Conservation (phyloP, 1,140 invertebrate species). For the Acyrthosiphon pisum region DNA sequence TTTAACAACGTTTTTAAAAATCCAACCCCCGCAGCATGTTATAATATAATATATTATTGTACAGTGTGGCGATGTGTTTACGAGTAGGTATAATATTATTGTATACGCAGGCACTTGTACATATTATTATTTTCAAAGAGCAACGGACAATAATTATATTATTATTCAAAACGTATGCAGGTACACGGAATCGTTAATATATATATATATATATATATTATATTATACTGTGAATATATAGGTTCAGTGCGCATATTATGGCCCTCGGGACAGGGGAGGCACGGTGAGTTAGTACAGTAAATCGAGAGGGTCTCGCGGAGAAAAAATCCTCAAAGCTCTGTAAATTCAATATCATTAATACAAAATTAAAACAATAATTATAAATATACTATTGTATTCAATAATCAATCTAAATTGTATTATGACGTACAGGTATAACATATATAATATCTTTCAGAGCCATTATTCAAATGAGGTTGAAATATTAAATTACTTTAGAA, state of each 20-base stretch:
- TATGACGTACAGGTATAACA: neutral
- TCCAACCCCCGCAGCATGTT: neutral
- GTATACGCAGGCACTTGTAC: neutral
- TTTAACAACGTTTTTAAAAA: constrained; percentile 15
- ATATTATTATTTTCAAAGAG: neutral
- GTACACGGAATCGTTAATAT: neutral
- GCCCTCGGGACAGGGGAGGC: neutral
- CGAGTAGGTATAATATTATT: neutral
- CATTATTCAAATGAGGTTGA: neutral
- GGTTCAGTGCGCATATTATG: neutral
- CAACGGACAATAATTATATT: neutral
- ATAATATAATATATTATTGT: neutral
- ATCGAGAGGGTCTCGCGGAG: neutral
- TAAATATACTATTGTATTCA: neutral
- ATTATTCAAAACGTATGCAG: neutral
- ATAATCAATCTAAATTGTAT: neutral
- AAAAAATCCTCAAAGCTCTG: neutral
- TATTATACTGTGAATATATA: neutral
- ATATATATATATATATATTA: too few species aligned
- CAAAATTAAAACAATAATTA: neutral
- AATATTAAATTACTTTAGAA: neutral
- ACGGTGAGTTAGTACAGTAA: neutral
- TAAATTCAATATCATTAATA: neutral
- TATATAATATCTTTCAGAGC: neutral
- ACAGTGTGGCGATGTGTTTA: neutral